Base-by-base conservation (phyloP, 2,113 vertebrate genomes). In the Tychaedon coryphoeus region DNA sequence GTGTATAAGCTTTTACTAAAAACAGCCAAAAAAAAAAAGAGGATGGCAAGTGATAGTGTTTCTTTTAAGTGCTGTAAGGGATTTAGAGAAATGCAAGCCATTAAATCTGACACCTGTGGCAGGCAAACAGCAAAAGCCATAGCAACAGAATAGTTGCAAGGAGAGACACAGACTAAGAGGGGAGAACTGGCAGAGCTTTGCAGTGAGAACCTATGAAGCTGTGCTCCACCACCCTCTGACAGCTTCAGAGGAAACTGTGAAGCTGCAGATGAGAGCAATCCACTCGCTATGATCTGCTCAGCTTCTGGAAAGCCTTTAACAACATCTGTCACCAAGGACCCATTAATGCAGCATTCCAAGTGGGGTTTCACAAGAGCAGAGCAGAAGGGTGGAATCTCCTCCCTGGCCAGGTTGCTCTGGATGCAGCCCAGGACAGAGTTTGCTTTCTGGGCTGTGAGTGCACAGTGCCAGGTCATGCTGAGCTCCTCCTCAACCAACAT, bases 241-340 rank as follows among this genome's bases (percentile, higher is more conserved):
- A 0, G 71, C 40, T 69, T 79, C 71, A 69, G 75, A 76, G 40
- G 75, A 67, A 57, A 57, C 40, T 38, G 38, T 43, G 50, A 75
- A 40, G 75, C 34, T 79, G 45, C 66, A 90, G 78, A n/a, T 40
- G 43, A 43, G 33, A 79, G 40, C 7, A 15, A 65, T 48, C 48
- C 0, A 0, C 57, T 54, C 0, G 0, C 33, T 56, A 12, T 31
- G 50, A 43, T 72, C 50, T 74, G 48, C 53, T 82, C 45, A 40
- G 36, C 66, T 92, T 82, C 78, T 82, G 62, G 48, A 77, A 91
- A 84, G 64, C 42, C 25, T 74, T 76, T 78, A 71, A 36, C 28
- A 82, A 82, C 4, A 6, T 88, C 75, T 90, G 50, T 61, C 54
- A 65, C 81, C 50, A 73, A 57, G 45, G 48, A 3, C 5, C 34